Percentiles rank a stretch among this genome's conserved stretches.
phyloP scores from a whole-genome alignment of 2,888 invertebrate genomes.

The Holacanthella duospinosa region DNA sequence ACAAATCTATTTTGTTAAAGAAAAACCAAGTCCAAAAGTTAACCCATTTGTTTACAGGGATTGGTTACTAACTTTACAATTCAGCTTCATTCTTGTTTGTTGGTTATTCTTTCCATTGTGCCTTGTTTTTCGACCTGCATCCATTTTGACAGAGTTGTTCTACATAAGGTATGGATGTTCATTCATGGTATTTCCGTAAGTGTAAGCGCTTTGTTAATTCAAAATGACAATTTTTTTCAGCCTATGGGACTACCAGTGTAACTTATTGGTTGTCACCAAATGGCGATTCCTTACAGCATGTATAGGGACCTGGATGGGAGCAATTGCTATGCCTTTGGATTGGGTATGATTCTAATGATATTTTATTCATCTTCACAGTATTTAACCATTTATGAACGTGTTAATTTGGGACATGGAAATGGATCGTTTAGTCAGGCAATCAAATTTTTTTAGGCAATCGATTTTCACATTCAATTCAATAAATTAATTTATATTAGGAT shows the following conservation, averaged over 20 bases:
- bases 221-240: neutral
- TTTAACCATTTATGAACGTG: too few species aligned
- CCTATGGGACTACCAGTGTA: neutral
- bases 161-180: constrained; percentile 25
- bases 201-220: neutral
- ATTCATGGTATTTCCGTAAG: neutral
- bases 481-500: too few species aligned
- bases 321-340: constrained; percentile 74
- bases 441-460: too few species aligned
- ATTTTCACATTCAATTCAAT: too few species aligned
- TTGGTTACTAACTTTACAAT: constrained; percentile 28
- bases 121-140: constrained; percentile 24
- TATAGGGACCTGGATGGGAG: constrained; percentile 72
- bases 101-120: constrained; percentile 31
- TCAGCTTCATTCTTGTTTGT: constrained; percentile 26
- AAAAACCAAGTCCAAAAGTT: too few species aligned
- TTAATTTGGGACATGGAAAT: too few species aligned
- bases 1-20: too few species aligned
- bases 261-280: constrained; percentile 14
- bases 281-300: constrained; percentile 45
- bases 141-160: constrained; percentile 25
- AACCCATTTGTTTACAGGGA: constrained; percentile 18
- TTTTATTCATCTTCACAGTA: too few species aligned
- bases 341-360: constrained; percentile 47
- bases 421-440: too few species aligned